phyloP scores from a whole-genome alignment of 1,140 invertebrate species.

The Procambarus clarkii region DNA sequence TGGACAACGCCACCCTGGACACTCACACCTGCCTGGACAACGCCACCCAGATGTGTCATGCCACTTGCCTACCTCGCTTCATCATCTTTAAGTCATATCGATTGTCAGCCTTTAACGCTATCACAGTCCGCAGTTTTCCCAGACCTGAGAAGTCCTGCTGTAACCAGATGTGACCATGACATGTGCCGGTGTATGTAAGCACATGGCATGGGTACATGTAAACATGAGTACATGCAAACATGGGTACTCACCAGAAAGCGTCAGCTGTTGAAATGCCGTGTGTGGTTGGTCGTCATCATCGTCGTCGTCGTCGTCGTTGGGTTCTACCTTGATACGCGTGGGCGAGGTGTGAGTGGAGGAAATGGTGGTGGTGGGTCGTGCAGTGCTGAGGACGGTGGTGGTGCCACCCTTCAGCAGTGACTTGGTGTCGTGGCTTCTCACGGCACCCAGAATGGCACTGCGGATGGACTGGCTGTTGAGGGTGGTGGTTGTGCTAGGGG shows the following conservation, averaged over 20 bases:
- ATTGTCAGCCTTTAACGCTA: too few relatives aligned
- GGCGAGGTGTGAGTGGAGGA: conserved; percentile 30
- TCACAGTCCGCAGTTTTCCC: too few relatives aligned
- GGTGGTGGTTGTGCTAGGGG: conserved; percentile 37
- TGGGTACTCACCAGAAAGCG: conserved; percentile 19
- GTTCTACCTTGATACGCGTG: conserved; percentile 42
- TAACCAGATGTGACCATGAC: too few relatives aligned
- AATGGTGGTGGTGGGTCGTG: background rate
- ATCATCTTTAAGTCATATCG: too few relatives aligned
- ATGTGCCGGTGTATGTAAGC: too few relatives aligned
- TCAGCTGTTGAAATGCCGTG: conserved; percentile 41
- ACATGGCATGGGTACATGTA: too few relatives aligned
- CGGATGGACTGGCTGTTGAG: conserved; percentile 45
- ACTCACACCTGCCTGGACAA: too few relatives aligned
- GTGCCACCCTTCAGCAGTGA: conserved; percentile 37
- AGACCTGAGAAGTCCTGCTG: too few relatives aligned
- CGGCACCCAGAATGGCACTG: conserved; percentile 40
- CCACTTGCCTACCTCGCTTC: too few relatives aligned
- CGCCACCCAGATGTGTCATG: background rate
- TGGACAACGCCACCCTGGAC: too few relatives aligned
- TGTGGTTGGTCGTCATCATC: conserved; percentile 40
- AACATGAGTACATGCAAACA: background rate
- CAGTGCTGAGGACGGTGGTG: background rate
- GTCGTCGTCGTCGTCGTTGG: conserved; percentile 38
- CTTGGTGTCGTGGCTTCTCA: conserved; percentile 40